Conservation (phyloP, 2,888 invertebrate genomes). For the Ormyrus nitidulus region DNA sequence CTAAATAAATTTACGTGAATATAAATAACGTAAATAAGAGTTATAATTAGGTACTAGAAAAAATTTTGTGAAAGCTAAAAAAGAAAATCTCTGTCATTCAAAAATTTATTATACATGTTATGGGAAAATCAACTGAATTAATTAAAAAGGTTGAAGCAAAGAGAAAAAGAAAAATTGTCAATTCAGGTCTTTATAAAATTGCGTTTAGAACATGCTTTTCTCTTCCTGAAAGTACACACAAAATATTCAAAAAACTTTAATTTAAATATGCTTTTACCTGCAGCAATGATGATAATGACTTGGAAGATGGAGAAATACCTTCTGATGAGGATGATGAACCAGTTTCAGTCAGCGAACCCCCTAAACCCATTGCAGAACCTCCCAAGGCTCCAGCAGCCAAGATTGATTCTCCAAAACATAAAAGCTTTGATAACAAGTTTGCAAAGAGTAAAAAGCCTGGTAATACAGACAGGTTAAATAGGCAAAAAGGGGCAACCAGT, state of each 20-base stretch:
- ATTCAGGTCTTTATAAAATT: too few relatives aligned
- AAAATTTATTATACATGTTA: too few relatives aligned
- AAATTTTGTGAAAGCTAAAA: too few relatives aligned
- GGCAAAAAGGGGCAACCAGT: constrained; percentile 74
- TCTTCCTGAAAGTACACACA: neutral
- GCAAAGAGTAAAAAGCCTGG: constrained; percentile 63
- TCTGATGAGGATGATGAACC: constrained; percentile 79
- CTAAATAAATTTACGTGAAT: too few relatives aligned
- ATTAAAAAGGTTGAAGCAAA: too few relatives aligned
- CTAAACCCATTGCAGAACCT: constrained; percentile 73
- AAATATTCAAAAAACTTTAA: neutral
- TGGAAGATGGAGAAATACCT: constrained; percentile 93
- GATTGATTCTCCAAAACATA: constrained; percentile 72
- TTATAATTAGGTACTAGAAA: too few relatives aligned
- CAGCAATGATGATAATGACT: constrained; percentile 78
- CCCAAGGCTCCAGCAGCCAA: constrained; percentile 66
- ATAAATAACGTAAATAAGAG: too few relatives aligned
- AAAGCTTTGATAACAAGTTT: constrained; percentile 68
- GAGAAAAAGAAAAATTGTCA: too few relatives aligned
- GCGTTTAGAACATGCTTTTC: neutral
- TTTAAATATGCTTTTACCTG: constrained; percentile 14
- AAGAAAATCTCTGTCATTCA: too few relatives aligned
- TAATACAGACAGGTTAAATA: constrained; percentile 75
- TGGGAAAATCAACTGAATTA: too few relatives aligned
- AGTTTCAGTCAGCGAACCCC: constrained; percentile 74